Conservation (phyloP, 2,113 vertebrate genomes). For the Petrocephalus microphthalmus region DNA sequence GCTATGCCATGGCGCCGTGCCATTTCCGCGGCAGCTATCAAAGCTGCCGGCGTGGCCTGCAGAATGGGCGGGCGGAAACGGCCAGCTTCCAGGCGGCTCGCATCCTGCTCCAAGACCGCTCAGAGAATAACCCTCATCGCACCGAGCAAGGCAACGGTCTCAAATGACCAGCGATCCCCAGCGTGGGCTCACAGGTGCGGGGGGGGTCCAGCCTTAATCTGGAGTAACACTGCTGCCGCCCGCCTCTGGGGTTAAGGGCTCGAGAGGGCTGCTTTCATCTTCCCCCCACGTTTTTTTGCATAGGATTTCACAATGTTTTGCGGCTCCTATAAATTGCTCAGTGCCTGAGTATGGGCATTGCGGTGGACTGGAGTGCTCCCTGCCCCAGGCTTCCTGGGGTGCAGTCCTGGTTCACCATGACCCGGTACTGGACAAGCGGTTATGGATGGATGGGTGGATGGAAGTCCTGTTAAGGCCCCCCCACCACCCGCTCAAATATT, state of each 20-base stretch:
- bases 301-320: too few species aligned
- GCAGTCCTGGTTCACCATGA: not conserved
- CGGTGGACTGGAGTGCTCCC: not conserved
- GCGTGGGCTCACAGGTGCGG: too few species aligned
- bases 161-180: not conserved
- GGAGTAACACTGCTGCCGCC: not conserved
- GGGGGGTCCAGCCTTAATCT: not conserved
- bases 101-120: not conserved
- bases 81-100: not conserved
- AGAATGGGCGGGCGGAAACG: not conserved
- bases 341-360: not conserved
- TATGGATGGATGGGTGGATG: not conserved
- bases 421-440: not conserved
- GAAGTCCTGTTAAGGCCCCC: not conserved
- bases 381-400: not conserved
- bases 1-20: not conserved
- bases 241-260: too few species aligned
- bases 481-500: not conserved
- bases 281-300: too few species aligned
- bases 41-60: not conserved
- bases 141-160: not conserved
- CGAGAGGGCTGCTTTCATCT: too few species aligned
- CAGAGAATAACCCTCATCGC: not conserved
- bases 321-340: not conserved
- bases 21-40: not conserved